Evolutionary conservation across 2,113 vertebrate genomes (phyloP).

Genomic region (Triplophysa dalaica): DNA sequence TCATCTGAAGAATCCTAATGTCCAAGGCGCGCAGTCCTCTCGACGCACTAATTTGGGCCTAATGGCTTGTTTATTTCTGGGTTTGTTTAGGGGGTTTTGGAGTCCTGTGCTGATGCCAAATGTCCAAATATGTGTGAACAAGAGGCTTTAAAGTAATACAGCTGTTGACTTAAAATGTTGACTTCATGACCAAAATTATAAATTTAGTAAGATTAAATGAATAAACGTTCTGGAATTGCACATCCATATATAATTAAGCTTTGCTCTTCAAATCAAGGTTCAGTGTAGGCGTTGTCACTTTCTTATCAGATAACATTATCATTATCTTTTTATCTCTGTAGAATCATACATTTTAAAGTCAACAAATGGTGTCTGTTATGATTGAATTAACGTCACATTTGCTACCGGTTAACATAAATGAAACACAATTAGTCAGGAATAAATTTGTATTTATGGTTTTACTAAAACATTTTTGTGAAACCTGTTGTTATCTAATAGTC

Average conservation of each 20-base stretch:
- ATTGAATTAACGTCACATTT: not conserved
- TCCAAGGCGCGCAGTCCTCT: not conserved
- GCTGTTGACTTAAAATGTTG: no score
- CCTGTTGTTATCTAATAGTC: no score
- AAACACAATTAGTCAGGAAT: not conserved
- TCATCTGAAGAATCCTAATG: not conserved
- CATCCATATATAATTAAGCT: not conserved
- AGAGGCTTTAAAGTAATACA: no score
- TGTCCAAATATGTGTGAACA: not conserved
- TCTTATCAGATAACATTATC: constrained; percentile 31
- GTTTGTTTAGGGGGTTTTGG: not conserved
- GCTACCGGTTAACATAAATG: constrained; percentile 7
- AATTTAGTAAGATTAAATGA: no score
- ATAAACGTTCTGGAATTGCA: no score
- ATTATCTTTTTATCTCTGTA: not conserved
- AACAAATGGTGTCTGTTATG: not conserved
- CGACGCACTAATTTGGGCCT: not conserved
- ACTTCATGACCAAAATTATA: no score
- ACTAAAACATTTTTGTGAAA: not conserved
- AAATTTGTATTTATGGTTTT: not conserved
- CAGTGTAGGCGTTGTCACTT: not conserved
- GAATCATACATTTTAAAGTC: constrained; percentile 1
- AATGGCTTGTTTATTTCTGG: constrained; percentile 25
- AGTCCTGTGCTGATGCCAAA: not conserved
- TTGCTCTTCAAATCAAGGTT: not conserved